phyloP scores from a whole-genome alignment of 1,140 invertebrate genomes.

The Ceratina japonica region DNA sequence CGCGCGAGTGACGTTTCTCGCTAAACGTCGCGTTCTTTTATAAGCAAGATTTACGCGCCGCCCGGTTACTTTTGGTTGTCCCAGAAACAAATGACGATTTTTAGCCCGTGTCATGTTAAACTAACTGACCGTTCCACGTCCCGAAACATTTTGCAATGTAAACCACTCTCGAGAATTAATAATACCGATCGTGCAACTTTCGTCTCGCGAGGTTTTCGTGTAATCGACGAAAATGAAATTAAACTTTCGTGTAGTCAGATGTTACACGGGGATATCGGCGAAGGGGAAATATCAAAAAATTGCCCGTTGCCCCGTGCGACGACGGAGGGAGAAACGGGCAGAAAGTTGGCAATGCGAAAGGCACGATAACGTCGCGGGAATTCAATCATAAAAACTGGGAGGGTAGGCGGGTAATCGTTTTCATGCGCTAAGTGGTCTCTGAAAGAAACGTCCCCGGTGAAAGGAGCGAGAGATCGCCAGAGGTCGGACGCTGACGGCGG shows the following conservation, averaged over 20 bases:
- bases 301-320: not conserved
- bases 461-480: slow-evolving; percentile 27
- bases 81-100: not conserved
- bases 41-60: slow-evolving; percentile 4
- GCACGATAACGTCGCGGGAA: slow-evolving; percentile 31
- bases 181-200: too few relatives aligned
- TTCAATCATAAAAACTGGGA: slow-evolving; percentile 41
- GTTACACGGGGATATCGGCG: slow-evolving; percentile 3
- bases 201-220: too few relatives aligned
- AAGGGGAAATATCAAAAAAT: not conserved
- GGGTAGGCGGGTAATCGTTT: slow-evolving; percentile 31
- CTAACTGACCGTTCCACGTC: too few relatives aligned
- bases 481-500: slow-evolving; percentile 36
- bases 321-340: too few relatives aligned
- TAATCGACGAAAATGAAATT: too few relatives aligned
- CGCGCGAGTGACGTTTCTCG: not conserved
- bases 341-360: slow-evolving; percentile 33
- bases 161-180: too few relatives aligned
- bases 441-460: slow-evolving; percentile 42
- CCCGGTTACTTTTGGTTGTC: not conserved
- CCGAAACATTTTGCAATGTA: too few relatives aligned
- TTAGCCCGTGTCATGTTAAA: too few relatives aligned
- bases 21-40: not conserved
- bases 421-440: slow-evolving; percentile 37
- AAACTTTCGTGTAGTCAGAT: too few relatives aligned